A percentile compares a stretch with the other conserved stretches of the same genome.
Conservation (phyloP, 2,888 invertebrate species). For the Hirtodrosophila duncani region DNA sequence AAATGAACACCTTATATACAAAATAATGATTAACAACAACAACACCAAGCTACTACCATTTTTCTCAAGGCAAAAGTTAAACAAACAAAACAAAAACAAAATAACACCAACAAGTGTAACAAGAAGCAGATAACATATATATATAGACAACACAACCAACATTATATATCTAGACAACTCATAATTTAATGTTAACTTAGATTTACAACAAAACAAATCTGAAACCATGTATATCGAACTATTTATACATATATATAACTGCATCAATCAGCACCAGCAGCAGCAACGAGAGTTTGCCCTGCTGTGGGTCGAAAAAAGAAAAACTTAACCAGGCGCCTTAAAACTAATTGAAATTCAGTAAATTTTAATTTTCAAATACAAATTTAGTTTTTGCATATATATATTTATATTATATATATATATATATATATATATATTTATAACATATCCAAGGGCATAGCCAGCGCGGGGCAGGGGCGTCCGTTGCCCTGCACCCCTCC, state of each 20-base stretch:
- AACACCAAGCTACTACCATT: constrained; percentile 52
- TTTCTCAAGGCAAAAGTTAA: constrained; percentile 65
- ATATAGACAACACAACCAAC: constrained; percentile 15
- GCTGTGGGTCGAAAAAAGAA: too few species aligned
- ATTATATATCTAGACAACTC: constrained; percentile 34
- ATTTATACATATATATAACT: constrained; percentile 27
- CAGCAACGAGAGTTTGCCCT: too few species aligned
- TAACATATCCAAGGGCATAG: too few species aligned
- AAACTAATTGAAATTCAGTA: too few species aligned
- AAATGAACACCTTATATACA: constrained; percentile 23
- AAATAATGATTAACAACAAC: constrained; percentile 12
- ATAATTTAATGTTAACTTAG: constrained; percentile 68
- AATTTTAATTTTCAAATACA: constrained; percentile 16
- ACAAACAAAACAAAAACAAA: constrained; percentile 43
- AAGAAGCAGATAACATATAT: constrained; percentile 39
- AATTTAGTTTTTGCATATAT: too few species aligned
- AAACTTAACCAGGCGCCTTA: too few species aligned
- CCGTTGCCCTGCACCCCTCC: too few species aligned
- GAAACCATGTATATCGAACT: constrained; percentile 11
- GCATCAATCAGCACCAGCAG: too few species aligned
- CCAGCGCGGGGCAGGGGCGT: too few species aligned
- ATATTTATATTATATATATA: constrained; percentile 6
- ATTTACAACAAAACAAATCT: constrained; percentile 31
- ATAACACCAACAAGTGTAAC: too few species aligned
- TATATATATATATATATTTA: constrained; percentile 18